phyloP scores from a whole-genome alignment of 1,140 invertebrate species.

The Drosophila tropicalis region DNA sequence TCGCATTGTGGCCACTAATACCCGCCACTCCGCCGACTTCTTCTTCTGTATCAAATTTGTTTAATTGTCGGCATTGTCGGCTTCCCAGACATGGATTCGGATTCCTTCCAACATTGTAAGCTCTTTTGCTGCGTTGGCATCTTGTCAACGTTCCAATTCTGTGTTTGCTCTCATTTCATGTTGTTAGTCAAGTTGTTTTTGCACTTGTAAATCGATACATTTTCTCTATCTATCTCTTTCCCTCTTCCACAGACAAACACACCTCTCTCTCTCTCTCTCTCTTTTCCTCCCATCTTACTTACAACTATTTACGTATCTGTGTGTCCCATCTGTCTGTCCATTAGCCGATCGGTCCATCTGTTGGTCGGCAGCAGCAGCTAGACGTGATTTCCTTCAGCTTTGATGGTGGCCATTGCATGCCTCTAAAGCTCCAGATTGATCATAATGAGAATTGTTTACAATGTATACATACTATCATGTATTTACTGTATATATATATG shows the following conservation, averaged over 20 bases:
- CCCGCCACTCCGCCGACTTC: constrained; percentile 9
- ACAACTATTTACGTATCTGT: constrained; percentile 11
- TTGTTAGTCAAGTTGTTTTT: constrained; percentile 73
- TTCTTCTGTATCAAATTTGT: constrained; percentile 77
- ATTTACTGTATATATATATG: no score
- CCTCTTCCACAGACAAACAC: constrained; percentile 31
- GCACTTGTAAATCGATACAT: constrained; percentile 77
- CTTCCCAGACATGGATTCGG: constrained; percentile 69
- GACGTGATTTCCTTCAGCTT: constrained; percentile 72
- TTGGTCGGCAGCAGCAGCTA: constrained; percentile 20
- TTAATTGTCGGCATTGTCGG: constrained; percentile 71
- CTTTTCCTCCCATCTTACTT: background rate
- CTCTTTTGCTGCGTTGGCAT: constrained; percentile 76
- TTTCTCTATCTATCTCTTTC: constrained; percentile 46
- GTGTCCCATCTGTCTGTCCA: background rate
- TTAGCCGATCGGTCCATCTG: background rate
- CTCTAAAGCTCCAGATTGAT: constrained; percentile 36
- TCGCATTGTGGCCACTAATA: constrained; percentile 52
- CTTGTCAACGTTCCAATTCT: constrained; percentile 71
- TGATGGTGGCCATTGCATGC: constrained; percentile 75
- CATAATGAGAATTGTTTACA: constrained; percentile 8
- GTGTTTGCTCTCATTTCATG: constrained; percentile 51
- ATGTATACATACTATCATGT: no score
- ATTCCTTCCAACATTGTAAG: constrained; percentile 73
- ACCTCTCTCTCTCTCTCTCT: constrained; percentile 3